Conservation (phyloP, 1,140 invertebrate genomes). For the Zelostemma sp. region DNA sequence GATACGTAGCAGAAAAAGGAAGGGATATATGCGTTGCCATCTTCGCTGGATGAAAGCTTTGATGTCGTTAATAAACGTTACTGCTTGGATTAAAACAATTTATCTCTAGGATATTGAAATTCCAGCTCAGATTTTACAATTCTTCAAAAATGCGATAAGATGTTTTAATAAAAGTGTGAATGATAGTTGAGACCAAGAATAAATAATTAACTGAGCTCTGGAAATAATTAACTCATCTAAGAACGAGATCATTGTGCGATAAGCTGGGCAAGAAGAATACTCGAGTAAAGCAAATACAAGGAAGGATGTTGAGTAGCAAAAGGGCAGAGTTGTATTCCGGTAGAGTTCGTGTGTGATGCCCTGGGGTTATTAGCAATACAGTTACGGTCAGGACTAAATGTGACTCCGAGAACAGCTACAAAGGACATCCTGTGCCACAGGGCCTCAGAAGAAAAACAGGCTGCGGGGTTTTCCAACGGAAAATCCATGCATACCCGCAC, state of each 20-base stretch:
- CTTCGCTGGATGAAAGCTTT: not conserved
- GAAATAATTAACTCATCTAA: not conserved
- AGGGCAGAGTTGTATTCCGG: not conserved
- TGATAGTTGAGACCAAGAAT: too few species aligned
- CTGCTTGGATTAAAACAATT: too few species aligned
- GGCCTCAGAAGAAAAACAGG: not conserved
- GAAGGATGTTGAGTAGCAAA: not conserved
- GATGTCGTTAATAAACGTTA: too few species aligned
- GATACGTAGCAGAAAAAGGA: slow-evolving; percentile 36
- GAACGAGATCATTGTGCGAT: not conserved
- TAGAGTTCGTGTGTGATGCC: not conserved
- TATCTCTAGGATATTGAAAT: too few species aligned
- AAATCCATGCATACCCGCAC: too few species aligned
- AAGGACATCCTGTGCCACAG: not conserved
- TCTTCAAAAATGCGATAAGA: too few species aligned
- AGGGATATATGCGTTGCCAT: slow-evolving; percentile 8
- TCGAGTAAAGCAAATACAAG: not conserved
- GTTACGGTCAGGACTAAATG: not conserved
- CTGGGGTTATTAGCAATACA: not conserved
- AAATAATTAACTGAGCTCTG: too few species aligned
- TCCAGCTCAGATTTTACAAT: too few species aligned
- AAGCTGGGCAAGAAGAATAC: not conserved
- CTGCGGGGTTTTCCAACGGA: too few species aligned
- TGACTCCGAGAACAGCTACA: not conserved
- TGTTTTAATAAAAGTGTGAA: too few species aligned